These are phyloP conservation scores for Acleris holmiana DNA, from an alignment of 2,888 invertebrate species.

Conservation along the genomic window DNA sequence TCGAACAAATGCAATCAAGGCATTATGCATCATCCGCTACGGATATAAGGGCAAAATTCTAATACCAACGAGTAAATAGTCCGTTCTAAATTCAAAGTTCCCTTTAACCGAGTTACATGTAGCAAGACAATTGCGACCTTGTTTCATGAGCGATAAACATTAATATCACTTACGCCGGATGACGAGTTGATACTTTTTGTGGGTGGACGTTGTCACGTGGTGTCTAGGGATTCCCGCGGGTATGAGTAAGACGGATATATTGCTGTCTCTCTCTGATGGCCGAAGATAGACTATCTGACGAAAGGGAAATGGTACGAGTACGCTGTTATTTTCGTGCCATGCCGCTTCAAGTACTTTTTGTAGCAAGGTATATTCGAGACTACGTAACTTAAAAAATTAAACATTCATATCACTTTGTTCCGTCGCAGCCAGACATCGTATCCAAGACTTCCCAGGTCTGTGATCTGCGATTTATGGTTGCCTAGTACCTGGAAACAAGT, in stretches of 20 bases:
- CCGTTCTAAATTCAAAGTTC: constrained; percentile 34
- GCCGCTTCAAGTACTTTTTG: constrained; percentile 59
- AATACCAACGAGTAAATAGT: constrained; percentile 40
- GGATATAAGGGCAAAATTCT: constrained; percentile 49
- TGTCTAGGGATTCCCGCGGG: constrained; percentile 65
- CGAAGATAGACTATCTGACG: constrained; percentile 71
- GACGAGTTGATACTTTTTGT: constrained; percentile 66
- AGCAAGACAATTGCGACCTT: constrained; percentile 50
- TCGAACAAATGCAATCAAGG: constrained; percentile 40
- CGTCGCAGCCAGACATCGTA: constrained; percentile 1
- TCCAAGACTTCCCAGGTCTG: constrained; percentile 9
- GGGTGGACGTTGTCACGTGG: constrained; percentile 69
- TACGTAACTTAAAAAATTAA: constrained; percentile 25
- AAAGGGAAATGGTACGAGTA: constrained; percentile 71
- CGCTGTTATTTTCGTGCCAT: constrained; percentile 65
- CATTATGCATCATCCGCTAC: constrained; percentile 47
- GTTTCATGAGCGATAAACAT: constrained; percentile 59
- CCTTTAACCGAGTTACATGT: constrained; percentile 33
- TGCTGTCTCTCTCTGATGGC: constrained; percentile 60
- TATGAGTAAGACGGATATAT: constrained; percentile 56
- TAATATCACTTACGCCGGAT: constrained; percentile 61
- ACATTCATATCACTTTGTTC: constrained; percentile 2
- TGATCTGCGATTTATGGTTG: constrained; percentile 20
- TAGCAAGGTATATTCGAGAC: constrained; percentile 44
- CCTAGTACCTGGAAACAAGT: constrained; percentile 27